A percentile compares a stretch with the other conserved stretches of the same genome.
These are phyloP conservation scores for Trypoxylon attenuatum DNA, from an alignment of 2,888 invertebrate genomes.

Conservation along the genomic window DNA sequence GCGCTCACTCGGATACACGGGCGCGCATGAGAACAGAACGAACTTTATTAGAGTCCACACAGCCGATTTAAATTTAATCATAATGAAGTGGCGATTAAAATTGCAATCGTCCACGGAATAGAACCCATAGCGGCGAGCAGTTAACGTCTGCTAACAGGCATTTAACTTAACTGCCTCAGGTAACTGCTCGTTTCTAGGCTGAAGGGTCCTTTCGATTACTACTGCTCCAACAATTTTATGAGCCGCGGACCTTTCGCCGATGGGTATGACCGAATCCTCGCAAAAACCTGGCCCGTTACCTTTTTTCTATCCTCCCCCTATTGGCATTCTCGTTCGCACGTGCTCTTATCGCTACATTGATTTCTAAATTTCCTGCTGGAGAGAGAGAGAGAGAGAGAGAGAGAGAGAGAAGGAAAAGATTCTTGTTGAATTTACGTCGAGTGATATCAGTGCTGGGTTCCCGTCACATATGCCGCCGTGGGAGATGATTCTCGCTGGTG, in stretches of 20 bases:
- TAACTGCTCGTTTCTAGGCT: constrained; percentile 73
- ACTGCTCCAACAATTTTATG: constrained; percentile 28
- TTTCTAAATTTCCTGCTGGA: constrained; percentile 7
- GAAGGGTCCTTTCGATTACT: constrained; percentile 73
- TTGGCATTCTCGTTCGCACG: background rate
- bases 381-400: too few relatives aligned
- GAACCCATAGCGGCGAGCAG: constrained; percentile 65
- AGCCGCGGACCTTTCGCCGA: background rate
- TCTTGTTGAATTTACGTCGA: too few relatives aligned
- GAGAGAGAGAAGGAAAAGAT: background rate
- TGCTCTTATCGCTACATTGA: too few relatives aligned
- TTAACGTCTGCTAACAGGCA: constrained; percentile 74
- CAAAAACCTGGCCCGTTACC: background rate
- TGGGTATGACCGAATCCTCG: background rate
- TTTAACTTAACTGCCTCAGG: constrained; percentile 73
- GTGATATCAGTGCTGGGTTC: too few relatives aligned
- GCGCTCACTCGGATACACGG: background rate
- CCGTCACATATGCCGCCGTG: constrained; percentile 65
- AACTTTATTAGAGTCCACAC: constrained; percentile 63
- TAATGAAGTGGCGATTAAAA: constrained; percentile 73
- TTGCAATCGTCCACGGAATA: constrained; percentile 68
- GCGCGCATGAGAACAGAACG: constrained; percentile 53
- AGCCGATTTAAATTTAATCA: constrained; percentile 72
- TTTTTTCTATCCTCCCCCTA: background rate
- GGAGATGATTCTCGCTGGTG: constrained; percentile 54